phyloP scores from a whole-genome alignment of 1,140 invertebrate species.

The Drosophila micromelanica region DNA sequence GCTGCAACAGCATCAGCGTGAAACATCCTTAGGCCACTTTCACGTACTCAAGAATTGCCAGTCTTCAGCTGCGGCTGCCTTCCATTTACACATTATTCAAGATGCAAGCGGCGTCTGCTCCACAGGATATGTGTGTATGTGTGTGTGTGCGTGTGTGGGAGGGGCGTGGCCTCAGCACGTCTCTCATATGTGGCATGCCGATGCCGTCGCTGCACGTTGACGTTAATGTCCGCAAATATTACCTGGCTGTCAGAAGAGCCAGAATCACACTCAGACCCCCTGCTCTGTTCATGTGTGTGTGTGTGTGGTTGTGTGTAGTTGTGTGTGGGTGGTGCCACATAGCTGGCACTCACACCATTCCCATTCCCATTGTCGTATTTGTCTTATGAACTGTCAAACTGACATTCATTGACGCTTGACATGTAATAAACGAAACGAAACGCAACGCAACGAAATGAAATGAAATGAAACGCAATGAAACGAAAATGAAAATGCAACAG shows the following conservation, averaged over 20 bases:
- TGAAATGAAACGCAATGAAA: conserved; percentile 38
- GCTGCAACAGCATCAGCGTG: conserved; percentile 3
- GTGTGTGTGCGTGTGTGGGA: not conserved
- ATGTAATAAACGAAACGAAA: conserved; percentile 71
- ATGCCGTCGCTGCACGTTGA: conserved; percentile 49
- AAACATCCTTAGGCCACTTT: conserved; percentile 29
- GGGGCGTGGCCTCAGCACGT: conserved; percentile 38
- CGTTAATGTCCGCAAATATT: conserved; percentile 71
- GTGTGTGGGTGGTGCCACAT: not conserved
- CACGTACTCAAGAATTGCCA: conserved; percentile 30
- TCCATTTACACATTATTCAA: conserved; percentile 27
- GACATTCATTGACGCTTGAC: conserved; percentile 76
- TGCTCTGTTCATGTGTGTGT: not conserved
- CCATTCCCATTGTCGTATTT: conserved; percentile 70
- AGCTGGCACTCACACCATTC: conserved; percentile 13
- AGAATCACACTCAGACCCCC: not conserved
- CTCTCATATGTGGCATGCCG: conserved; percentile 53
- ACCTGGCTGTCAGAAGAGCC: conserved; percentile 48
- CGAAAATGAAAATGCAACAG: conserved; percentile 32
- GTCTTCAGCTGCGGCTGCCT: conserved; percentile 15
- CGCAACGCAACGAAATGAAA: conserved; percentile 42
- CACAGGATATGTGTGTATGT: conserved; percentile 10
- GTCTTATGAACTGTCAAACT: conserved; percentile 77
- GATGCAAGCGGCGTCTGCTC: conserved; percentile 21
- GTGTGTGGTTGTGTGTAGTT: not conserved